Base-by-base conservation (phyloP, 2,797 vertebrate genomes). In the Tapera naevia region DNA sequence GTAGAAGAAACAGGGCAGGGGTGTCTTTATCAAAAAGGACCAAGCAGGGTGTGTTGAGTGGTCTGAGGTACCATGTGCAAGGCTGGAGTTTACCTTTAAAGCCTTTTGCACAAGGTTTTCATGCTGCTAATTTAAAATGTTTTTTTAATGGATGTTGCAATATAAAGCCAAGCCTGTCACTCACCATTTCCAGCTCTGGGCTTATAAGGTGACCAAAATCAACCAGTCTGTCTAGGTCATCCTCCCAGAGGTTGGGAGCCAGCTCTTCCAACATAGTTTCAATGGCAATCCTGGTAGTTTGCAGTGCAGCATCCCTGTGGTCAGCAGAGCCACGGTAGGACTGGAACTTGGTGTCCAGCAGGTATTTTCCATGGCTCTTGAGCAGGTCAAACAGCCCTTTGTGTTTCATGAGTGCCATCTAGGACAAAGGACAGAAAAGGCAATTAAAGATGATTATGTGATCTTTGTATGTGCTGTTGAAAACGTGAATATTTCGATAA, bases 351-450 rank as follows among this genome's bases (percentile, higher is more conserved):
- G 98, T 98, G 80, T 98, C 98, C 87, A 98, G 91, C 46, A 98
- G 96, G 74, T 97, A 88, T 67, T 86, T 96, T 11, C 98, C 98
- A 2, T 98, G 97, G 21, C 84, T 95, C 91, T 98, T 98, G 37
- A 98, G 97, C 56, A 98, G 89, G 80, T 98, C 98, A 95, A 98
- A 98, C 23, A 98, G 96, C 50, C 97, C 98, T 92, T 89, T 97
- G 95, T 98, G 98, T 91, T 99, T 98, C 98, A 98, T 98, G 88
- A 98, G 96, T 53, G 98, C 98, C 98, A 99, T 99, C 98, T 98
- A 91, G 76, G 43, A 33, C 80, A 22, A 48, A 67, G 76, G 80
- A 75, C 6, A 50, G 18, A n/a, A 91, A 33, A 71, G 15, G 14
- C 50, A 91, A 43, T 98, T 94, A n/a, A 91, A 93, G 33, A 22